Evolutionary conservation across 2,888 invertebrate genomes (phyloP), one percentile per base, ranked within the genome.

Genomic region (Erebia epiphron): DNA sequence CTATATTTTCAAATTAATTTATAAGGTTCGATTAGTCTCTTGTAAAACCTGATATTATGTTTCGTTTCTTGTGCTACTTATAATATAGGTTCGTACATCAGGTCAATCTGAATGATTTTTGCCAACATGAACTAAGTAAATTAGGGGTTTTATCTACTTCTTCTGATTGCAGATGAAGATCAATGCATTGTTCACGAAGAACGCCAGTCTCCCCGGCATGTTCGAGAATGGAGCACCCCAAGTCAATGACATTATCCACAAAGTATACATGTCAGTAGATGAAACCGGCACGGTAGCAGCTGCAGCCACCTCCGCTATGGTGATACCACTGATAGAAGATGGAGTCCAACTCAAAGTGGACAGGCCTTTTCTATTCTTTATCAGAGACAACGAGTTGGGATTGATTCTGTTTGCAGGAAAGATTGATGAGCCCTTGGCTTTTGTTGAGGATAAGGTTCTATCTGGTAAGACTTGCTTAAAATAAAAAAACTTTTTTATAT

Each of bases 241-340:
- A 69, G 88, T 96, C 5, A 94, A 91, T 76, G 94, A 90, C 69
- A 86, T 96, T 13, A 81, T 94, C 61, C 96, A 96, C 79, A 95
- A 95, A 79, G 95, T 96, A 0, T 94, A 93, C 79, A 94, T 96
- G 80, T 91, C 95, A 60, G 95, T 96, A 0, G 95, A 95, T 72
- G 96, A 96, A 83, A 83, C 89, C 18, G 96, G 96, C 1, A 96
- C 96, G 0, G 86, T 94, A 7, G 96, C 96, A 0, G 95, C 95
- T 2, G 95, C 96, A 11, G 94, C 93, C 0, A 94, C 95, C 61
- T 93, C 92, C 2, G 93, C 94, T 1, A 84, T 94, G 75, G 93
- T 95, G 7, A 92, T 95, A 57, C 96, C 95, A 0, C 86, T 96
- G 18, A 95, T 95, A 83, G 94, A 94, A 46, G 86, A 90, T n/a